Conservation (phyloP, 2,113 vertebrate genomes). For the Taurulus bubalis region DNA sequence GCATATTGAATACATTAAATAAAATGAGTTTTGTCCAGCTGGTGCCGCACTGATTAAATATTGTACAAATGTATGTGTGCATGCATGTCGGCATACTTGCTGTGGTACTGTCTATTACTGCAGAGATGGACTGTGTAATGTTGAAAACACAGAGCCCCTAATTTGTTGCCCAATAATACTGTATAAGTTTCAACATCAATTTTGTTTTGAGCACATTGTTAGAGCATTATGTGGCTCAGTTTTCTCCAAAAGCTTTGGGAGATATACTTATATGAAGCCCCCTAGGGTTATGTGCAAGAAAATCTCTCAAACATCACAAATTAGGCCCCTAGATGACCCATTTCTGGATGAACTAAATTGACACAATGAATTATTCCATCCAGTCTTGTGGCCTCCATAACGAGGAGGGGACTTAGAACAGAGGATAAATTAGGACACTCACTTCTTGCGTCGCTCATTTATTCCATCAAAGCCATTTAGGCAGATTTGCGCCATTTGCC, state of each 20-base stretch:
- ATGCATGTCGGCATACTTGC: not conserved
- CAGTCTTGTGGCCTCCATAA: slow-evolving; percentile 70
- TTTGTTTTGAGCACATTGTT: slow-evolving; percentile 55
- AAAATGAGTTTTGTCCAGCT: not conserved
- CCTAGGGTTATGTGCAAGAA: slow-evolving; percentile 51
- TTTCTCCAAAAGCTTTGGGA: slow-evolving; percentile 55
- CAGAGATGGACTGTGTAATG: slow-evolving; percentile 3
- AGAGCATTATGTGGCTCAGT: slow-evolving; percentile 40
- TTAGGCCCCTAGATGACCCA: slow-evolving; percentile 79
- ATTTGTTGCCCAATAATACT: slow-evolving; percentile 52
- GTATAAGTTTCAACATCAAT: slow-evolving; percentile 44
- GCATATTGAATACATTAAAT: not conserved
- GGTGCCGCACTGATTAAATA: not conserved
- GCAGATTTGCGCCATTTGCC: slow-evolving; percentile 61
- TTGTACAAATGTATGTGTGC: slow-evolving; percentile 1
- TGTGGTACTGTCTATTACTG: not conserved
- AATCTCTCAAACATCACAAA: slow-evolving; percentile 74
- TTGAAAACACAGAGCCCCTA: slow-evolving; percentile 15
- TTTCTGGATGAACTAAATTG: slow-evolving; percentile 76
- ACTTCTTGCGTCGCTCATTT: slow-evolving; percentile 63
- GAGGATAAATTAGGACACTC: slow-evolving; percentile 73
- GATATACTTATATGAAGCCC: slow-evolving; percentile 48
- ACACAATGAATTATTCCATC: slow-evolving; percentile 76
- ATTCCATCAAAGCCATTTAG: slow-evolving; percentile 71
- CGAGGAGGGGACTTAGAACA: slow-evolving; percentile 57